These are phyloP conservation scores for Felis chaus DNA, from an alignment of 2,113 vertebrate species.

Conservation along the genomic window DNA sequence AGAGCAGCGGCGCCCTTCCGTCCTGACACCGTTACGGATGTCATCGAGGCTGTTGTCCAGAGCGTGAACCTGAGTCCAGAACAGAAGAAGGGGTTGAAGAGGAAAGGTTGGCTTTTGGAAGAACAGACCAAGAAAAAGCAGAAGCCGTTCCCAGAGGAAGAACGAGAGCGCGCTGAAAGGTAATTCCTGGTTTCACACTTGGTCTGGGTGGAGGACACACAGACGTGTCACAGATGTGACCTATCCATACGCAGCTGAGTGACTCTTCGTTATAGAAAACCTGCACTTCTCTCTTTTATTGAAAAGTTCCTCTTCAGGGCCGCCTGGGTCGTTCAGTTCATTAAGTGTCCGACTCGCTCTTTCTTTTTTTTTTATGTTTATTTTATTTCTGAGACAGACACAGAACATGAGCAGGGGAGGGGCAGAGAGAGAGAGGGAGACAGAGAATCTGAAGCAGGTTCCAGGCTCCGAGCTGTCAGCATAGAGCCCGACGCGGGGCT, in stretches of 20 bases:
- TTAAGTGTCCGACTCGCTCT: too few relatives aligned
- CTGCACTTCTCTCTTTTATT: background rate
- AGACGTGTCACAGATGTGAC: background rate
- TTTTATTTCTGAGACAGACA: too few relatives aligned
- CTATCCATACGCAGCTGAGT: background rate
- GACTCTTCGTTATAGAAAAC: background rate
- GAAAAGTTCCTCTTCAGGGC: background rate
- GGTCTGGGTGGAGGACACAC: background rate
- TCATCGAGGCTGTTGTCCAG: slow-evolving; percentile 91
- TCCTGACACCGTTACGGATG: slow-evolving; percentile 85
- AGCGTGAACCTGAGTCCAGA: slow-evolving; percentile 85
- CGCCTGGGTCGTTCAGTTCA: too few relatives aligned
- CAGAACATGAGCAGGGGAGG: too few relatives aligned
- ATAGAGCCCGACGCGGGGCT: too few relatives aligned
- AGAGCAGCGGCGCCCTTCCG: slow-evolving; percentile 74
- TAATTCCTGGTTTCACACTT: slow-evolving; percentile 58
- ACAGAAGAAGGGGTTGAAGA: slow-evolving; percentile 90
- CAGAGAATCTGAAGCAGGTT: too few relatives aligned
- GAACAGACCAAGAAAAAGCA: slow-evolving; percentile 83
- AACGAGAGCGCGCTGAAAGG: slow-evolving; percentile 84
- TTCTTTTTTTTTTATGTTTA: too few relatives aligned
- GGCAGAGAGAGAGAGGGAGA: too few relatives aligned
- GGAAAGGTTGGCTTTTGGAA: slow-evolving; percentile 87
- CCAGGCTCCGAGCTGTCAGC: too few relatives aligned
- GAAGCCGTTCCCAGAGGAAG: slow-evolving; percentile 79